Evolutionary conservation across 2,888 invertebrate genomes (phyloP), one percentile per base, ranked within the genome.

Genomic region (Caenorhabditis doughertyi): DNA sequence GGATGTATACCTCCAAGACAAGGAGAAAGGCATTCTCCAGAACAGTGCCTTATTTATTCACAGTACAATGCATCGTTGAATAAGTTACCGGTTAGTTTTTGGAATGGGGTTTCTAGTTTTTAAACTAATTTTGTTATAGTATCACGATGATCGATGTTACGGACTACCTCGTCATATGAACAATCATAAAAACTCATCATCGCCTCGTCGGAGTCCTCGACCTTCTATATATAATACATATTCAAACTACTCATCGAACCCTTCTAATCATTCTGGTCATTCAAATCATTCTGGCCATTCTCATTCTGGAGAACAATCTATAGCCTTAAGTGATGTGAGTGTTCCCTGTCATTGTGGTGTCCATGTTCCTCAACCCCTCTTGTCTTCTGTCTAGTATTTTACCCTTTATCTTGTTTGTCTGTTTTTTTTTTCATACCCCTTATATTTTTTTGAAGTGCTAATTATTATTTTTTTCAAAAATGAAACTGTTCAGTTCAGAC

Each of bases 11-110:
- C 81, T 25, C 84, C 80, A 11, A 77, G 77, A 21, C 68, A 68
- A 11, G 53, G 21, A 9, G 76, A 76, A 32, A 23, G 76, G 25
- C 77, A 35, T 25, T 68, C 73, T 29, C 73, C 80, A 2, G 83
- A 84, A 51, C 81, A 83, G 18, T 86, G 87, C 51, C 64, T 86
- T 35, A 86, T 87, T 44, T 87, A 86, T 68, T 84, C 86, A 18
- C 85, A 86, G 67, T 87, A 87, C 44, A 83, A 85, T 49, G 73
- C 87, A 55, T 79, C 86, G 39, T 39, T 86, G 58, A 84, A 81
- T 68, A 83, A 84, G 18, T 21, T 85, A 35, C 71, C 79, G 68
- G 85, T 85, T 11, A 27, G 8, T 16, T 16, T 42, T 42, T 42
- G 5, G 42, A 13, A 42, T 13, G 9, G 13, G 13, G 5, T 3